Evolutionary conservation across 2,113 vertebrate genomes (phyloP), one percentile per base, ranked within the genome.

Genomic region (Hippocampus zosterae): DNA sequence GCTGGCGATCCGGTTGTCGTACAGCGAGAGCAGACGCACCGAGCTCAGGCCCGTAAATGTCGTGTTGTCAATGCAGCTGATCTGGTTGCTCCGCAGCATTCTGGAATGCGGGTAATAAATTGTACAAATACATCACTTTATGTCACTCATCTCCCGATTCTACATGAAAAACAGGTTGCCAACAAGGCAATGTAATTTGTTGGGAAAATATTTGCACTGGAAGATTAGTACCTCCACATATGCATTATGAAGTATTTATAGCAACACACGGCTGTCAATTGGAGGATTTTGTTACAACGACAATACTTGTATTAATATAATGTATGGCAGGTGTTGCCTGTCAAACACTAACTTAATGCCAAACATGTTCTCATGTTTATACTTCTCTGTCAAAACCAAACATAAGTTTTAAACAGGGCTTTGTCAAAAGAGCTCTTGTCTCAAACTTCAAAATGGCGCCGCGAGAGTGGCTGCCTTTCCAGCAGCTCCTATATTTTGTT

Each of bases 21-120:
- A 99, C 15, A 99, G 93, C 0, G 97, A 99, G 11, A 99, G 93
- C 77, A 99, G 92, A 27, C 97, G 92, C 70, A 99, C 96, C 0
- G 97, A 96, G 80, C 95, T 97, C 84, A 99, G 91, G 59, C 96
- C 97, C 0, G 94, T 93, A 42, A 99, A 99, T 1, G 96, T 98
- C 40, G 93, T 91, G 19, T 98, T 99, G 89, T 94, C 95, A 68
- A 98, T 93, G 76, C 97, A 99, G 90, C 91, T 95, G 90, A 99
- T 92, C 81, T 93, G 91, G 90, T 99, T 99, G 86, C 95, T 99
- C 68, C 97, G 91, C 71, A 99, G 90, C 96, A 98, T 99, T 84
- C 97, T 99, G 74, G 2, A 76, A 80, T 70, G 37, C 0, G 23
- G 40, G 21, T 15, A 15, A 23, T 40, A 18, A 18, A 33, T 33